These are phyloP conservation scores for Drosophila lini DNA, from an alignment of 1,140 invertebrate genomes.

Conservation along the genomic window DNA sequence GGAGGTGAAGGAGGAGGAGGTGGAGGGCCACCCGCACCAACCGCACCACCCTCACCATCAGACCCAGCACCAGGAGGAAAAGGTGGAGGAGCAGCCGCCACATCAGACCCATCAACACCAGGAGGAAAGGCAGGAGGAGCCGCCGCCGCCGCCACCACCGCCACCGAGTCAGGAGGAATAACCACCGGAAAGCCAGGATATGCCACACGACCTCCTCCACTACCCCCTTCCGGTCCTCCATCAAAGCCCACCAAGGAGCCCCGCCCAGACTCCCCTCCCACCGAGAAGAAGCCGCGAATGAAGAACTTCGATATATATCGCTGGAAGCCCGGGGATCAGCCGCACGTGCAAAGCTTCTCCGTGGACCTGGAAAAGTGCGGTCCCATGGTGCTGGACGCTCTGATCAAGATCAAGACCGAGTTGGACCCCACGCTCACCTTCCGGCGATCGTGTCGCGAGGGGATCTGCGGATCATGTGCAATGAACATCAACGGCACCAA, in stretches of 20 bases:
- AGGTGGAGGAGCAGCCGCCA: neutral
- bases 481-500: slow-evolving; percentile 99
- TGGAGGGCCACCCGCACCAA: neutral
- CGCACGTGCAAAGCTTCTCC: slow-evolving; percentile 94
- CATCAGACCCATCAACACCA: no score
- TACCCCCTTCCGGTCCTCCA: neutral
- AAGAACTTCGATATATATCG: slow-evolving; percentile 95
- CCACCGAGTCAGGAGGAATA: slow-evolving; percentile 10
- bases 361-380: slow-evolving; percentile 97
- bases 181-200: slow-evolving; percentile 2
- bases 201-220: neutral
- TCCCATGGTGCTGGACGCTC: slow-evolving; percentile 97
- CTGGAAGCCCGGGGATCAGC: slow-evolving; percentile 95
- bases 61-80: neutral
- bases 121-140: neutral
- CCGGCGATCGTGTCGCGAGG: slow-evolving; percentile 96
- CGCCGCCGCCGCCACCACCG: neutral
- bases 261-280: neutral
- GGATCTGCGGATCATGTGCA: slow-evolving; percentile 98
- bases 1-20: neutral
- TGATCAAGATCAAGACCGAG: slow-evolving; percentile 99
- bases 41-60: neutral
- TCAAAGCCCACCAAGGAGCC: neutral
- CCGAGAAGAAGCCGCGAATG: slow-evolving; percentile 65
- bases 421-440: slow-evolving; percentile 98